Conservation (phyloP, 2,113 vertebrate species). For the Macaca mulatta region DNA sequence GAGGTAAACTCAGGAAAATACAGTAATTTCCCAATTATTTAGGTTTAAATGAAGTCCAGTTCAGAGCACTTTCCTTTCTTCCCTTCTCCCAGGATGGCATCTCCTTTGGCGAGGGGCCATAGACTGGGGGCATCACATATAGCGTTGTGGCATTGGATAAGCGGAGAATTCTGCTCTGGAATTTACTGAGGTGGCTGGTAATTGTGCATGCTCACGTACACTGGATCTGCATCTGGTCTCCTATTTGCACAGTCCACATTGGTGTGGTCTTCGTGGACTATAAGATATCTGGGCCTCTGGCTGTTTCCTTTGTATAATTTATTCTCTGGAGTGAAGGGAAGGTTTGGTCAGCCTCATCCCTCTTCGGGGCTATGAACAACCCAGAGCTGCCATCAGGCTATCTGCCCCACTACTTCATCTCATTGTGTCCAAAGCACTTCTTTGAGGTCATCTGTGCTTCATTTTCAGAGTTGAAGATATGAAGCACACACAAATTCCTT, state of each 20-base stretch:
- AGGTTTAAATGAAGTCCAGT: not conserved
- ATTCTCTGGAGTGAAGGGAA: not conserved
- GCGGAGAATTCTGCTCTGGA: not conserved
- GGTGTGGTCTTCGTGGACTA: not conserved
- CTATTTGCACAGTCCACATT: not conserved
- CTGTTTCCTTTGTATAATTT: not conserved
- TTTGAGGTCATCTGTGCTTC: not conserved
- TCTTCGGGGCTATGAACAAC: not conserved
- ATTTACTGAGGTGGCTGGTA: not conserved
- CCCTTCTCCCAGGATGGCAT: not conserved
- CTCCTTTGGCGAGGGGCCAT: not conserved
- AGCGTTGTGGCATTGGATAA: not conserved
- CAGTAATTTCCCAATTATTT: not conserved
- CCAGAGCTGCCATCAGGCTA: not conserved
- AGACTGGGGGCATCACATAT: not conserved
- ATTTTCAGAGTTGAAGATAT: not conserved
- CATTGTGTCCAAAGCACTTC: not conserved
- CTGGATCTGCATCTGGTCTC: not conserved
- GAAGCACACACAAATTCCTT: not conserved
- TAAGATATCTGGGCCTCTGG: not conserved
- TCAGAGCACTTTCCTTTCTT: not conserved
- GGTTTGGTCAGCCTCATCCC: not conserved
- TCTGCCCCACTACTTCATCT: not conserved
- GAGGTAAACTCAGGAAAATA: not conserved
- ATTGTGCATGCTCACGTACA: not conserved